Evolutionary conservation across 2,888 invertebrate species (phyloP).

Genomic region (Hypolimnas misippus): DNA sequence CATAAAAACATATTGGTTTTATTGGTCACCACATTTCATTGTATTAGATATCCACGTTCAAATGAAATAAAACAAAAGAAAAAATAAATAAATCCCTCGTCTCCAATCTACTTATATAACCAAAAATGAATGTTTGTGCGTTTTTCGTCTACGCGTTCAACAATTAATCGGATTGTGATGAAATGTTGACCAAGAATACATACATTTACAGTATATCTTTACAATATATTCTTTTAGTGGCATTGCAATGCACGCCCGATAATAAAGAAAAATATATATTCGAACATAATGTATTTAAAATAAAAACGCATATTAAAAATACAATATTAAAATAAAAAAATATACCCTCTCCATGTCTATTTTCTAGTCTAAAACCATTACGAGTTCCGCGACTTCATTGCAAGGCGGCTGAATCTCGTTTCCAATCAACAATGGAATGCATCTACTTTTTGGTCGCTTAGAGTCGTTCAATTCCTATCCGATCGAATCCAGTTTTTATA

Average conservation of each 20-base stretch:
- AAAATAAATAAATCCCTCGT: too few species aligned
- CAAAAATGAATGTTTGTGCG: too few species aligned
- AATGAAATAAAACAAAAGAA: background rate
- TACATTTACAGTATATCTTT: too few species aligned
- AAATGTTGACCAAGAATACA: too few species aligned
- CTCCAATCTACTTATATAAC: too few species aligned
- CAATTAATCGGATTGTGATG: too few species aligned
- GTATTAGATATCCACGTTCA: background rate
- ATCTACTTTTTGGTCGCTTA: slow-evolving; percentile 72
- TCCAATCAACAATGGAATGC: slow-evolving; percentile 81
- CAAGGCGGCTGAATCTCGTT: slow-evolving; percentile 71
- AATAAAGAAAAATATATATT: too few species aligned
- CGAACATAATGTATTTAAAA: too few species aligned
- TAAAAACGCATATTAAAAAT: too few species aligned
- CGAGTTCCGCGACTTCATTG: slow-evolving; percentile 68
- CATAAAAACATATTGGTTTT: background rate
- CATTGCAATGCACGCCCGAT: too few species aligned
- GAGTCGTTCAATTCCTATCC: slow-evolving; percentile 32
- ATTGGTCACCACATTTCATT: background rate
- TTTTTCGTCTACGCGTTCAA: too few species aligned
- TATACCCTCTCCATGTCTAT: slow-evolving; percentile 58
- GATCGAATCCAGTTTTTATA: slow-evolving; percentile 46
- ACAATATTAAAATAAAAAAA: background rate
- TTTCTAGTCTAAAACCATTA: slow-evolving; percentile 49
- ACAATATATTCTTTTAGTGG: too few species aligned